These are phyloP conservation scores for Stenodema calcarata DNA, from an alignment of 2,888 invertebrate species.

Conservation along the genomic window DNA sequence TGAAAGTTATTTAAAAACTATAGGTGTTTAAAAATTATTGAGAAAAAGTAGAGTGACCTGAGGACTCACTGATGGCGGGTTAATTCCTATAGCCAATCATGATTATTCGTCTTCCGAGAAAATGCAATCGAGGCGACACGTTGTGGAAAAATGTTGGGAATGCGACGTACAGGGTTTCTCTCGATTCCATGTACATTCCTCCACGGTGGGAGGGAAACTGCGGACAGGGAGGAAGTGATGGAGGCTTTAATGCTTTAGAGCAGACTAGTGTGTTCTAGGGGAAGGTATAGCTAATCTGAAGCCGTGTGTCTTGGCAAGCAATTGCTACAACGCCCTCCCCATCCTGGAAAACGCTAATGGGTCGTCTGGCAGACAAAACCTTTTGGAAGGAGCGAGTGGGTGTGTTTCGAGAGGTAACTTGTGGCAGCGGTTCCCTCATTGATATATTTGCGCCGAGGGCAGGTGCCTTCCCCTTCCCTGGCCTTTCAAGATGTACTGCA, in stretches of 20 bases:
- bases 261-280: conserved; percentile 28
- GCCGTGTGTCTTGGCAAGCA: conserved; percentile 46
- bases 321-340: conserved; percentile 16
- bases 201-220: background rate
- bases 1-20: too few relatives aligned
- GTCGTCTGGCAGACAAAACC: conserved; percentile 47
- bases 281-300: conserved; percentile 42
- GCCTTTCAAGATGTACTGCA: background rate
- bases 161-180: background rate
- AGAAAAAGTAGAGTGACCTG: too few relatives aligned
- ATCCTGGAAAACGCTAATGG: conserved; percentile 36
- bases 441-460: conserved; percentile 45
- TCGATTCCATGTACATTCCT: background rate
- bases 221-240: background rate
- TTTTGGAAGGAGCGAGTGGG: conserved; percentile 42
- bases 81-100: too few relatives aligned
- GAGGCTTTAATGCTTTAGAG: conserved; percentile 20
- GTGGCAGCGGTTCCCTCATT: conserved; percentile 33
- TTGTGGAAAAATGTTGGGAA: background rate
- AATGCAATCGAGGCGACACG: background rate
- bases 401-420: conserved; percentile 46
- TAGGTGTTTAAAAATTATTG: too few relatives aligned
- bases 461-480: conserved; percentile 24
- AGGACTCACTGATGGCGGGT: too few relatives aligned
- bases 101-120: background rate